Evolutionary conservation across 2,888 invertebrate species (phyloP).

Genomic region (Clunio marinus): DNA sequence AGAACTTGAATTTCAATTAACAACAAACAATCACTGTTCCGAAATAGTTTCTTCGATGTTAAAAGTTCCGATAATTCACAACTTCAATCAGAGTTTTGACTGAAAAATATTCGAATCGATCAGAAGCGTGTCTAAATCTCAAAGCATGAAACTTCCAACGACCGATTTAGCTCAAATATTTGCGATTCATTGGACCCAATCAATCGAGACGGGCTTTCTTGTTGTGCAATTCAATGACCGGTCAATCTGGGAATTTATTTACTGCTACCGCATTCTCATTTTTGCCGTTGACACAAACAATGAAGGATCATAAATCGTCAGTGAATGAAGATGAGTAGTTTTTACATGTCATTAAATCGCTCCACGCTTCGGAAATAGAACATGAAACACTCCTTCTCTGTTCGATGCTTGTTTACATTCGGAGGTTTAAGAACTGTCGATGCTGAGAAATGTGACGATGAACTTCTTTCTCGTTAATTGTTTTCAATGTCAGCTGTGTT

Average conservation of each 20-base stretch:
- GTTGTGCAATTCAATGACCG: neutral
- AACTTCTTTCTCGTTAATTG: too few relatives aligned
- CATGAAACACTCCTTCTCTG: conserved; percentile 8
- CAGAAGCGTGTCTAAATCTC: neutral
- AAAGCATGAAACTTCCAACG: conserved; percentile 3
- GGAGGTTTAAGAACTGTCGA: too few relatives aligned
- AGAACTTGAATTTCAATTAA: too few relatives aligned
- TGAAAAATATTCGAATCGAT: neutral
- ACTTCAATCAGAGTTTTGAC: neutral
- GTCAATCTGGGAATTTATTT: neutral
- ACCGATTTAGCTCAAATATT: neutral
- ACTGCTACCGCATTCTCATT: conserved; percentile 2
- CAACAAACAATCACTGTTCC: too few relatives aligned
- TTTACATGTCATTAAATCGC: conserved; percentile 4
- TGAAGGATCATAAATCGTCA: conserved; percentile 1
- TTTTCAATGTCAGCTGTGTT: too few relatives aligned
- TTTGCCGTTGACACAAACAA: neutral
- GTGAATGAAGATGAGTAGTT: neutral
- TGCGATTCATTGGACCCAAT: neutral
- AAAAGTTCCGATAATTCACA: too few relatives aligned
- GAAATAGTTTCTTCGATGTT: too few relatives aligned
- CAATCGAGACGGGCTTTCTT: neutral
- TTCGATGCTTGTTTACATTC: neutral
- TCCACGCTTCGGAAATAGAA: neutral
- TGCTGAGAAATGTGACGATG: too few relatives aligned